Evolutionary conservation across 2,888 invertebrate genomes (phyloP).

Genomic region (Ganaspis brasiliensis): DNA sequence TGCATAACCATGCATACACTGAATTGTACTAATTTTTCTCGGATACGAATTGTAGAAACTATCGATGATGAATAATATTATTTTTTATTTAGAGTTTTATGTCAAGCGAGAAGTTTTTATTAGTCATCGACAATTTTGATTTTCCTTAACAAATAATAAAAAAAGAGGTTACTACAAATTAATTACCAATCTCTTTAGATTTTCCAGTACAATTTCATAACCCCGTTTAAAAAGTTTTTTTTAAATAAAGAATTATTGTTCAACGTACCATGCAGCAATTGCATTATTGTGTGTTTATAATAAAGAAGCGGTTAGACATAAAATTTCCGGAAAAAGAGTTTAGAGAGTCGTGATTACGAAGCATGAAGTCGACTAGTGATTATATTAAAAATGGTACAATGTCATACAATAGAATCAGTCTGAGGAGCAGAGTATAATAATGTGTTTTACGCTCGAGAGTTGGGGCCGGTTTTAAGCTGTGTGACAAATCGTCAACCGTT

Average conservation of each 20-base stretch:
- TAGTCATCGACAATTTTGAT: no score
- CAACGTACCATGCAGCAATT: not conserved
- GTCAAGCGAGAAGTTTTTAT: no score
- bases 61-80: not conserved
- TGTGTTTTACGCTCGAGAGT: slow-evolving; percentile 8
- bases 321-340: slow-evolving; percentile 38
- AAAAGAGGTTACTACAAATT: no score
- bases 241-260: no score
- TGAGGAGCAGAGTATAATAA: not conserved
- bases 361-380: slow-evolving; percentile 18
- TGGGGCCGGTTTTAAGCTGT: slow-evolving; percentile 31
- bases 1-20: not conserved
- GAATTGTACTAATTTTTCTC: slow-evolving; percentile 21
- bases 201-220: no score
- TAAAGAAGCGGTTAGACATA: slow-evolving; percentile 33
- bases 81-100: not conserved
- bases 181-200: no score
- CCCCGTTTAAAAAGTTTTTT: no score
- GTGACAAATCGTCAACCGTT: slow-evolving; percentile 55
- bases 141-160: no score
- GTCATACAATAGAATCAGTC: slow-evolving; percentile 6
- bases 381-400: slow-evolving; percentile 19
- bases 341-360: slow-evolving; percentile 2
- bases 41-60: slow-evolving; percentile 14
- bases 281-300: not conserved